These are phyloP conservation scores for Drosophila testacea DNA, from an alignment of 2,888 invertebrate genomes.

Conservation along the genomic window DNA sequence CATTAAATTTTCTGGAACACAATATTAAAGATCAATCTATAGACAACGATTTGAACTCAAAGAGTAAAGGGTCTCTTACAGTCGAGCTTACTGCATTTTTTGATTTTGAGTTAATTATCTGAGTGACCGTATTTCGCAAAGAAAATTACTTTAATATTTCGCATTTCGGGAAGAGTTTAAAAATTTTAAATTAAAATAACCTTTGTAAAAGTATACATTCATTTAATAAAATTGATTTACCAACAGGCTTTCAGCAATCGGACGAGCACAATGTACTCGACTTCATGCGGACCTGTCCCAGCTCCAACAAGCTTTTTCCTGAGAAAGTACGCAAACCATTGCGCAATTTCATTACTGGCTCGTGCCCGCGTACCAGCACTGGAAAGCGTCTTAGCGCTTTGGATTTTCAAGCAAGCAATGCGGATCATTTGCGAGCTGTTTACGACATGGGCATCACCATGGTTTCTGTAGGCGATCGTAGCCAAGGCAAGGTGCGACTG, in stretches of 20 bases:
- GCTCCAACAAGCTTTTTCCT: constrained; percentile 92
- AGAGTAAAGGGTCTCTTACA: no score
- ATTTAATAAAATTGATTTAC: no score
- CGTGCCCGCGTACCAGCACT: constrained; percentile 88
- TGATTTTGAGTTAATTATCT: no score
- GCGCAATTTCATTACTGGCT: constrained; percentile 93
- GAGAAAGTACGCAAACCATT: constrained; percentile 93
- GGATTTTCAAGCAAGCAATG: constrained; percentile 93
- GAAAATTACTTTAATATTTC: no score
- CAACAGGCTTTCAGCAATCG: constrained; percentile 85
- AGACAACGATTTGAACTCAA: no score
- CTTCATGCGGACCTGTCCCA: constrained; percentile 91
- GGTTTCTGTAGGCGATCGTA: constrained; percentile 91
- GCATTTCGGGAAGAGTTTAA: no score
- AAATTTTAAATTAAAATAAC: no score
- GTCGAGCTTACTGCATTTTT: no score
- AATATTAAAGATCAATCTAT: no score
- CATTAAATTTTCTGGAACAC: no score
- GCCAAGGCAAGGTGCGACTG: constrained; percentile 93
- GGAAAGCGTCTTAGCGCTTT: constrained; percentile 89
- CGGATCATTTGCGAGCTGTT: constrained; percentile 94
- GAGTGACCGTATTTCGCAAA: no score
- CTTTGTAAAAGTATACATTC: no score
- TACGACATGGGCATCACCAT: constrained; percentile 98
- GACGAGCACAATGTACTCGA: constrained; percentile 87